A percentile compares a stretch with the other conserved stretches of the same genome.
Evolutionary conservation across 2,113 vertebrate species (phyloP).

Genomic region (Dryoscopus gambensis): DNA sequence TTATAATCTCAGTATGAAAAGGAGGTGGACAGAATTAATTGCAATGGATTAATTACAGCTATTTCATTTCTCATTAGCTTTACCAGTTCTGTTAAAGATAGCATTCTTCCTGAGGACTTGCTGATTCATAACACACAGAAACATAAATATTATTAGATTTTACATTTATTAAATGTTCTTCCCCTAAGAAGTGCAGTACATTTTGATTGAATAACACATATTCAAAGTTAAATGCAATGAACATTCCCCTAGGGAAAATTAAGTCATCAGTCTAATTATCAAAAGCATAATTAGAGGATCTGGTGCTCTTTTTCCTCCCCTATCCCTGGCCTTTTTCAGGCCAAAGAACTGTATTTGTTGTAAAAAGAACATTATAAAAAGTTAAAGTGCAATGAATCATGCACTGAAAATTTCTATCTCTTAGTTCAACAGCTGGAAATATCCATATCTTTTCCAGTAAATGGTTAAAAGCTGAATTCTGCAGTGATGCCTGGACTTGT

Average conservation of each 20-base stretch:
- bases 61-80: neutral
- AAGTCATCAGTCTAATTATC: neutral
- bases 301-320: neutral
- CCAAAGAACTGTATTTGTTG: accelerated
- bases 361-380: neutral
- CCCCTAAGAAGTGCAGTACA: neutral
- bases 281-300: neutral
- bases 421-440: neutral
- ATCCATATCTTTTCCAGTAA: neutral
- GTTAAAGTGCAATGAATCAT: neutral
- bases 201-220: neutral
- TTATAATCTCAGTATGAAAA: neutral
- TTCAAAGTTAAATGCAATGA: neutral
- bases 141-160: neutral
- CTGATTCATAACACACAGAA: neutral
- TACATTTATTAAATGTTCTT: neutral
- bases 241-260: neutral
- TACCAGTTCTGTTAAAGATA: neutral
- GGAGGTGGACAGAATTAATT: neutral
- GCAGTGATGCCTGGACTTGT: neutral
- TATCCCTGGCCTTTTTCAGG: neutral
- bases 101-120: neutral
- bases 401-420: neutral
- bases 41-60: neutral
- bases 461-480: neutral